Evolutionary conservation across 2,797 vertebrate species (phyloP).

Genomic region (Micrastur ruficollis): DNA sequence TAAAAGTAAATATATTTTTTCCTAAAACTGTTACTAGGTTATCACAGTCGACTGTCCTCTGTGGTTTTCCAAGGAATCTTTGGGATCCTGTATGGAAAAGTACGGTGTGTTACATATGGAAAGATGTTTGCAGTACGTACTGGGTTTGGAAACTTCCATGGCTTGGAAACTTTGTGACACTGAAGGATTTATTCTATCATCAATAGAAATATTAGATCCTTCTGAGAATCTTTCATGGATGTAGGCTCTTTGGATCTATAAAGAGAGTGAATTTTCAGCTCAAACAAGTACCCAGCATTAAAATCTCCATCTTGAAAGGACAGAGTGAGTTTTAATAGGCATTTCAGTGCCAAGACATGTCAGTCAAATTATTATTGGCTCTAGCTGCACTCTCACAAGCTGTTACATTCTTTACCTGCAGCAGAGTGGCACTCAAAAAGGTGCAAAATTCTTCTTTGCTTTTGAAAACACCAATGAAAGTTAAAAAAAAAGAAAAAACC

Average conservation of each 20-base stretch:
- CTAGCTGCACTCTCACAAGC: constrained; percentile 63
- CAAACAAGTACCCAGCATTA: constrained; percentile 25
- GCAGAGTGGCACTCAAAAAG: constrained; percentile 66
- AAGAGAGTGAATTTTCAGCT: constrained; percentile 48
- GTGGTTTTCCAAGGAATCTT: background rate
- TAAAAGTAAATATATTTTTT: background rate
- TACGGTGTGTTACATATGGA: background rate
- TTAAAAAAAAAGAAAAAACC: background rate
- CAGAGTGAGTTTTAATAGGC: constrained; percentile 48
- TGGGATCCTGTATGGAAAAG: constrained; percentile 36
- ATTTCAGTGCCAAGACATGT: constrained; percentile 58
- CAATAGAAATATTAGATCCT: constrained; percentile 18
- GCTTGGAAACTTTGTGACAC: background rate
- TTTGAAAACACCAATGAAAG: constrained; percentile 73
- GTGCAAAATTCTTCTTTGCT: constrained; percentile 76
- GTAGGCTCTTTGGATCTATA: background rate
- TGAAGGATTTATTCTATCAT: constrained; percentile 47
- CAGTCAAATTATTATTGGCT: constrained; percentile 76
- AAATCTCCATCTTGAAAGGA: constrained; percentile 51
- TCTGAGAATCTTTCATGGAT: constrained; percentile 34
- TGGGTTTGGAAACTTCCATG: constrained; percentile 43
- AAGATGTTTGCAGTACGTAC: background rate
- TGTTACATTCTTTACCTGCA: constrained; percentile 80
- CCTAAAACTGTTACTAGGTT: background rate
- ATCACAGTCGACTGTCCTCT: background rate